Conservation (phyloP, 2,113 vertebrate species). For the Solea senegalensis region DNA sequence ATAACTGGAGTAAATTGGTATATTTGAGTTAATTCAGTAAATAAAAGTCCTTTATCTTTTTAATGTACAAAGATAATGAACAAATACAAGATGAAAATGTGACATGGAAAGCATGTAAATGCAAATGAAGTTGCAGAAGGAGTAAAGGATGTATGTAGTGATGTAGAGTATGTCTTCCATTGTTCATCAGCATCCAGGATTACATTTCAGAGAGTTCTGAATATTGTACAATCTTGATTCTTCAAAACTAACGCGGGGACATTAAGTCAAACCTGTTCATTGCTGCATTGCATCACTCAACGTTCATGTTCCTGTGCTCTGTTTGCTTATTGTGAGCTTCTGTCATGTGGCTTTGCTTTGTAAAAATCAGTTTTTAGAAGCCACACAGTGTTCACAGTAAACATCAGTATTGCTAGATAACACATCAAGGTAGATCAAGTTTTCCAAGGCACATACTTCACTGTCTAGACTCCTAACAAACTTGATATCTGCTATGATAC, state of each 20-base stretch:
- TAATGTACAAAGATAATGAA: too few species aligned
- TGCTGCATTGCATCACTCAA: too few species aligned
- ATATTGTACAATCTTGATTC: not conserved
- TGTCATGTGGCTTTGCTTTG: not conserved
- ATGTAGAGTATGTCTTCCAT: not conserved
- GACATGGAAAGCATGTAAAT: too few species aligned
- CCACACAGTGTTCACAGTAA: slow-evolving; percentile 29
- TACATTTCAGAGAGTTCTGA: not conserved
- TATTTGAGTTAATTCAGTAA: too few species aligned
- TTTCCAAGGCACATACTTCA: slow-evolving; percentile 60
- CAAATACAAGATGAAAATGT: not conserved
- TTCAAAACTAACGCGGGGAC: not conserved
- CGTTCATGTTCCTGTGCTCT: not conserved
- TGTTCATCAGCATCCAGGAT: not conserved
- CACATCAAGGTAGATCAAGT: slow-evolving; percentile 47
- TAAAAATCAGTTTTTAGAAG: not conserved
- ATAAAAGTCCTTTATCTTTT: too few species aligned
- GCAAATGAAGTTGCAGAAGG: not conserved
- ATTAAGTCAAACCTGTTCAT: not conserved
- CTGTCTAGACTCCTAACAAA: slow-evolving; percentile 69
- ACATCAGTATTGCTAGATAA: slow-evolving; percentile 55
- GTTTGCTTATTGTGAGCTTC: not conserved
- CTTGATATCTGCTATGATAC: slow-evolving; percentile 65
- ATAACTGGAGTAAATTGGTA: not conserved
- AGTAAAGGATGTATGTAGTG: not conserved